These are phyloP conservation scores for Scatophagus argus DNA, from an alignment of 2,113 vertebrate genomes.

Conservation along the genomic window DNA sequence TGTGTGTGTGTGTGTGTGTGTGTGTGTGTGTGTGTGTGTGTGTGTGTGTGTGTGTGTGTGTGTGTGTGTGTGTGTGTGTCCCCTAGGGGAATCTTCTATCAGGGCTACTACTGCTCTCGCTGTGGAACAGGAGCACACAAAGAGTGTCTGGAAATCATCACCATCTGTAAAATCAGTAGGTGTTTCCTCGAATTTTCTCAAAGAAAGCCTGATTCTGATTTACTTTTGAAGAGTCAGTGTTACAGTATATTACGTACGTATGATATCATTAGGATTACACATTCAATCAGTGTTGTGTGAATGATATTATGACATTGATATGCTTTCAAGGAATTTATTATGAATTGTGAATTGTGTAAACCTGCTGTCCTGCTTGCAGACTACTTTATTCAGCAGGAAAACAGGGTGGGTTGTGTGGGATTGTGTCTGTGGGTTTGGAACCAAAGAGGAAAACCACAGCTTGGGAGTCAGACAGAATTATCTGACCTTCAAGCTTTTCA, in stretches of 20 bases:
- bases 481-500: not conserved
- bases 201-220: slow-evolving; percentile 1
- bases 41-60: slow-evolving; percentile 40
- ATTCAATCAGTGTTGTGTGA: not conserved
- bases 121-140: slow-evolving; percentile 96
- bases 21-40: slow-evolving; percentile 34
- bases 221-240: not conserved
- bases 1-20: slow-evolving; percentile 39
- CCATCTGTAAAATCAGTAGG: slow-evolving; percentile 97
- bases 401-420: not conserved
- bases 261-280: not conserved
- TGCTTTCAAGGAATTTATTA: not conserved
- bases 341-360: not conserved
- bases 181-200: slow-evolving; percentile 49
- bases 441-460: slow-evolving; percentile 1
- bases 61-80: slow-evolving; percentile 31
- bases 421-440: slow-evolving; percentile 8
- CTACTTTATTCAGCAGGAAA: not conserved
- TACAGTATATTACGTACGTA: no score
- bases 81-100: slow-evolving; percentile 95
- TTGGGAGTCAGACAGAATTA: not conserved
- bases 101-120: slow-evolving; percentile 94
- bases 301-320: not conserved
- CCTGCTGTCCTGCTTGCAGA: not conserved
- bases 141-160: slow-evolving; percentile 95